Base-by-base conservation (phyloP, 2,113 vertebrate genomes). In the Rhea pennata region DNA sequence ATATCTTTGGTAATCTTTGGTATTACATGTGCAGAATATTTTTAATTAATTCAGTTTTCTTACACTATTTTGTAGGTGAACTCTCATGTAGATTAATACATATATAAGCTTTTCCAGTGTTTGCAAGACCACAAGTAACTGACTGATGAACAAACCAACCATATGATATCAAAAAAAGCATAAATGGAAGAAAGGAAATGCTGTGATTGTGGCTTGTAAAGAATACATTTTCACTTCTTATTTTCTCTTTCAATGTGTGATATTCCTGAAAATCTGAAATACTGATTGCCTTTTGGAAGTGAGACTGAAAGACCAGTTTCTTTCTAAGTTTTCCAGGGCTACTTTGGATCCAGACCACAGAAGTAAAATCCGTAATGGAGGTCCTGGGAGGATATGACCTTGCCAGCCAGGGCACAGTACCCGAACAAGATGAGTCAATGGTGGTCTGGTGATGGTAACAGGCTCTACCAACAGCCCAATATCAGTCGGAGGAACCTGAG, bases 181-280 rank as follows among this genome's bases (percentile, higher is more conserved):
- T 66, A 90, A 92, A 78, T 40, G 4, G 10, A 84, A 93, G 67
- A 59, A 26, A 27, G 44, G 31, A 88, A 86, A 88, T 70, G 62
- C 7, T 5, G 50, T 22, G 8, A 74, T 80, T 96, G 46, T 71
- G 27, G 73, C 75, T 89, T 85, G 53, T 36, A 85, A 84, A 85
- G 59, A 84, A 76, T 71, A 64, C 12, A 53, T 88, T 92, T 92
- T 85, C 23, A 74, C 42, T 83, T 70, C 50, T 29, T 82, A 53
- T 89, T 96, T 95, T 90, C 51, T 93, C 64, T 76, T n/a, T 77
- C 29, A 61, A 29, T 54, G 61, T 71, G 67, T 33, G 70, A 58
- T 81, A 48, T 14, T 31, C 40, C 27, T 93, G 84, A 62, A 48
- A 92, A 84, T 72, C 74, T 69, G 65, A 95, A 90, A 85, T 88